phyloP scores from a whole-genome alignment of 1,140 invertebrate species.

The Lordiphosa clarofinis region DNA sequence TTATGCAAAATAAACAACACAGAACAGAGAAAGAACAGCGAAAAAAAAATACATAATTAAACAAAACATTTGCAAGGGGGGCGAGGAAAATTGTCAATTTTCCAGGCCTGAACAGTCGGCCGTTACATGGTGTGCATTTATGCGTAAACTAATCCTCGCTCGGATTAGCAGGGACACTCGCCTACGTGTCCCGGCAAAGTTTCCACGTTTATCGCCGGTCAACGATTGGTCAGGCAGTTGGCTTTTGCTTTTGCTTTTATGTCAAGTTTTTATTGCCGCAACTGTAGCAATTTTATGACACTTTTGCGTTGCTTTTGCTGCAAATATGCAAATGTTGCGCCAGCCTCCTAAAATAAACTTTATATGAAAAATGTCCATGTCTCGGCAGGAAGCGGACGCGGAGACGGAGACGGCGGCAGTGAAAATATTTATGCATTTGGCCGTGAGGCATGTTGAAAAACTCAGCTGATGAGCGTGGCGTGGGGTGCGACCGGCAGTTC shows the following conservation, averaged over 20 bases:
- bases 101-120: too few relatives aligned
- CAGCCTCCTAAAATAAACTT: slow-evolving; percentile 52
- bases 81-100: not conserved
- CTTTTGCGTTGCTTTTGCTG: slow-evolving; percentile 38
- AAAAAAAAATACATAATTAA: not conserved
- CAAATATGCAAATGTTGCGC: slow-evolving; percentile 64
- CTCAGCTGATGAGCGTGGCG: slow-evolving; percentile 40
- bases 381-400: slow-evolving; percentile 8
- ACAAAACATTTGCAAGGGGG: not conserved
- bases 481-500: slow-evolving; percentile 16
- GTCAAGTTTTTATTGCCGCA: slow-evolving; percentile 68
- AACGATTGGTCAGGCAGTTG: slow-evolving; percentile 3
- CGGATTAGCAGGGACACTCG: too few relatives aligned
- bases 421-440: slow-evolving; percentile 70
- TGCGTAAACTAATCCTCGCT: too few relatives aligned
- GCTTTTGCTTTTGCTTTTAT: slow-evolving; percentile 43
- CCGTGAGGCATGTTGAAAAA: slow-evolving; percentile 60
- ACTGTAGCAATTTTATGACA: slow-evolving; percentile 61
- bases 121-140: too few relatives aligned
- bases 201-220: not conserved
- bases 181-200: too few relatives aligned
- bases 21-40: not conserved
- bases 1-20: slow-evolving; percentile 53
- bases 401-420: too few relatives aligned
- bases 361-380: slow-evolving; percentile 66